phyloP scores from a whole-genome alignment of 2,797 vertebrate genomes.

The Monodelphis domestica region DNA sequence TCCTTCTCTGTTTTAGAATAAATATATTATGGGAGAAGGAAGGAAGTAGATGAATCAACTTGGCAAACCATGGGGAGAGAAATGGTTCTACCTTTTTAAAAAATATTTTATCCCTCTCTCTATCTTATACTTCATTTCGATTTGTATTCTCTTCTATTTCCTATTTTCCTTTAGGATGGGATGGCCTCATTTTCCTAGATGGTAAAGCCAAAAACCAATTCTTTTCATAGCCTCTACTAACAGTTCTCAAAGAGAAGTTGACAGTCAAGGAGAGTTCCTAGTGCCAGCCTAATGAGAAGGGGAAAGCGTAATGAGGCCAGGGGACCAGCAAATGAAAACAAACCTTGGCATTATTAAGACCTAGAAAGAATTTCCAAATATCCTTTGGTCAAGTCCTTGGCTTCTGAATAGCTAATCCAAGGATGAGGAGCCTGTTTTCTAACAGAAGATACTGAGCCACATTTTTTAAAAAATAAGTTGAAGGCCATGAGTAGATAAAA shows the following conservation, averaged over 20 bases:
- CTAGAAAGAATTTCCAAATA: neutral
- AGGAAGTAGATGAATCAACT: neutral
- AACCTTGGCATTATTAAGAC: neutral
- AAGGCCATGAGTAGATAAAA: neutral
- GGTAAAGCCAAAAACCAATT: conserved; percentile 18
- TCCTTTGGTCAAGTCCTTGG: conserved; percentile 3
- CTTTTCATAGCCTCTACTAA: neutral
- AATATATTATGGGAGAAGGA: neutral
- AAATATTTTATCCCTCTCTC: conserved; percentile 21
- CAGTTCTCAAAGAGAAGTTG: conserved; percentile 35
- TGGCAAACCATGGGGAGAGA: neutral
- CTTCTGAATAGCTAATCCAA: neutral
- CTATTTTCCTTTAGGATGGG: neutral
- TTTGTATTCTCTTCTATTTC: conserved; percentile 6
- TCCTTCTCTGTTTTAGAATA: neutral
- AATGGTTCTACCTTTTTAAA: neutral
- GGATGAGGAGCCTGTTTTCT: neutral
- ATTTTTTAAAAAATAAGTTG: conserved; percentile 10
- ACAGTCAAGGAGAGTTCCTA: conserved; percentile 10
- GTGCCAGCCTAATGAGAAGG: neutral
- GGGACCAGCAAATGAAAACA: conserved; percentile 28
- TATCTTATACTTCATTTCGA: neutral
- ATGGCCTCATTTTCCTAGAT: neutral
- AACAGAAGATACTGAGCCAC: neutral
- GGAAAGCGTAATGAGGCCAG: neutral